phyloP scores from a whole-genome alignment of 2,888 invertebrate genomes.

The Campoplex capitator region DNA sequence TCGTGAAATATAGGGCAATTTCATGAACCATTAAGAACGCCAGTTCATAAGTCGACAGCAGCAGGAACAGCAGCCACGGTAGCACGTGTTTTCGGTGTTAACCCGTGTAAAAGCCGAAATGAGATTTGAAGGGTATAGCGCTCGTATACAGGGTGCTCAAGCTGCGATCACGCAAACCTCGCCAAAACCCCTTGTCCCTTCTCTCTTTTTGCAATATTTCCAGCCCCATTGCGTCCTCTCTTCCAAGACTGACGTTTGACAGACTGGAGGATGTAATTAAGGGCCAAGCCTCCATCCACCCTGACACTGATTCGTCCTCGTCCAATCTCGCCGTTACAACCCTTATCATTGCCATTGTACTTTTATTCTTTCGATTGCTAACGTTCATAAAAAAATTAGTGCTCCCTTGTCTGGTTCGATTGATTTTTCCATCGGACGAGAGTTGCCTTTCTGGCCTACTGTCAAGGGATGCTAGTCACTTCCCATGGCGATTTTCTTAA shows the following conservation, averaged over 20 bases:
- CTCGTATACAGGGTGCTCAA: slow-evolving; percentile 19
- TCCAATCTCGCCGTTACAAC: background rate
- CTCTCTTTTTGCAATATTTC: slow-evolving; percentile 16
- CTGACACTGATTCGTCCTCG: background rate
- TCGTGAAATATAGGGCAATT: slow-evolving; percentile 81
- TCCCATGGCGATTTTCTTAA: background rate
- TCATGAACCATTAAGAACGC: slow-evolving; percentile 82
- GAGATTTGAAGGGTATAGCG: slow-evolving; percentile 76
- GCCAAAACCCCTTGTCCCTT: slow-evolving; percentile 21
- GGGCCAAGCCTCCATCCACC: slow-evolving; percentile 12
- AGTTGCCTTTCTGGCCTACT: background rate
- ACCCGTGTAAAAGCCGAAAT: slow-evolving; percentile 80
- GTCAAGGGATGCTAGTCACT: background rate
- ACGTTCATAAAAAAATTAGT: slow-evolving; percentile 19
- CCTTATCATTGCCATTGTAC: slow-evolving; percentile 4
- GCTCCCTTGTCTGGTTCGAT: background rate
- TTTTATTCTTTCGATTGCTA: background rate
- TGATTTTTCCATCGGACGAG: background rate
- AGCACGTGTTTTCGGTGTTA: slow-evolving; percentile 82
- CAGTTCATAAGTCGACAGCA: slow-evolving; percentile 79
- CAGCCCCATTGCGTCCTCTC: slow-evolving; percentile 2
- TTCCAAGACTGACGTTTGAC: slow-evolving; percentile 73
- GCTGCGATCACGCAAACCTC: slow-evolving; percentile 27
- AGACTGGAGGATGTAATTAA: slow-evolving; percentile 66
- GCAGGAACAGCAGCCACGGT: slow-evolving; percentile 53